Evolutionary conservation across 2,888 invertebrate genomes (phyloP).

Genomic region (Ligdia adustata): DNA sequence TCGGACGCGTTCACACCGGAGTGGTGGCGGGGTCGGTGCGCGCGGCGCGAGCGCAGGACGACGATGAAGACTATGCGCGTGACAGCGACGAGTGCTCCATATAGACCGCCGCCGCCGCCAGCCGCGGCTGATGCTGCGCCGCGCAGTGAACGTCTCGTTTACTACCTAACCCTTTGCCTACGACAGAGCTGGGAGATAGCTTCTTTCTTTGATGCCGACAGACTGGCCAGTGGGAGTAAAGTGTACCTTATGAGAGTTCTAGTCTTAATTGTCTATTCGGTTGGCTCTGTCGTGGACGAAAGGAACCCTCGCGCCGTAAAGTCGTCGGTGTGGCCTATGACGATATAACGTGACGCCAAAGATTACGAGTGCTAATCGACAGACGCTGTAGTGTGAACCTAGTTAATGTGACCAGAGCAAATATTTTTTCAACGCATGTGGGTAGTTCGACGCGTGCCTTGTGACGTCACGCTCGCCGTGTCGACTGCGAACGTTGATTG

Average conservation of each 20-base stretch:
- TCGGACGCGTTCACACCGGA: constrained; percentile 76
- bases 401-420: constrained; percentile 59
- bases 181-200: no score
- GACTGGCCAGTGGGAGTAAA: no score
- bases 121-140: constrained; percentile 29
- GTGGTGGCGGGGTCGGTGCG: constrained; percentile 68
- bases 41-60: constrained; percentile 64
- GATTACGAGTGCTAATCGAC: constrained; percentile 55
- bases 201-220: no score
- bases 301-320: neutral
- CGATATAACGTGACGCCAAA: constrained; percentile 58
- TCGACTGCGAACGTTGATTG: constrained; percentile 38
- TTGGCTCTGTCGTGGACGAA: neutral
- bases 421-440: constrained; percentile 79
- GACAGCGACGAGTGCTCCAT: constrained; percentile 87
- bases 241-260: no score
- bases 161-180: neutral
- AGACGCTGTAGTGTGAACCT: constrained; percentile 36
- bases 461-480: constrained; percentile 42
- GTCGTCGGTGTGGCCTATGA: neutral
- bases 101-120: constrained; percentile 53
- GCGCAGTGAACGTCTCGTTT: constrained; percentile 25
- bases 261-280: no score
- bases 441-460: constrained; percentile 73
- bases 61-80: constrained; percentile 80